Evolutionary conservation across 1,140 invertebrate species (phyloP).

Genomic region (roundworm (Caenorhabditis elegans)): DNA sequence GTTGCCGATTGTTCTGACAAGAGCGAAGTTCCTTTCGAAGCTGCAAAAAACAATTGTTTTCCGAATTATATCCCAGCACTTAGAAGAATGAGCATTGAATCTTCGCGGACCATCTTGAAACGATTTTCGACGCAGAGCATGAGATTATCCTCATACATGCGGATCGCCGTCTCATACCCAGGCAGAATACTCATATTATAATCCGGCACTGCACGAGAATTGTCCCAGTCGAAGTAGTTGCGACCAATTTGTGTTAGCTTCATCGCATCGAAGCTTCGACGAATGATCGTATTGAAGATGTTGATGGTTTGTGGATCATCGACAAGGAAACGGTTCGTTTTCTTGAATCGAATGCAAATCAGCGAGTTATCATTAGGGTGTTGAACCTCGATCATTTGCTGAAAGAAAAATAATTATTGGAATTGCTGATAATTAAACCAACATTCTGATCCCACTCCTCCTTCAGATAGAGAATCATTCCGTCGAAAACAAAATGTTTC

Average conservation of each 20-base stretch:
- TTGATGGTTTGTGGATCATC: slow-evolving; percentile 46
- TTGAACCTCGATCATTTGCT: slow-evolving; percentile 5
- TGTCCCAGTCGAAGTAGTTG: slow-evolving; percentile 39
- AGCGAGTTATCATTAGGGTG: background rate
- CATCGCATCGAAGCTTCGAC: slow-evolving; percentile 34
- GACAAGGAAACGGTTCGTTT: slow-evolving; percentile 25
- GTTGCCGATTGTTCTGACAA: background rate
- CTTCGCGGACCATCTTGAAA: slow-evolving; percentile 40
- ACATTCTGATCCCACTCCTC: slow-evolving; percentile 1
- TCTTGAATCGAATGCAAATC: slow-evolving; percentile 18
- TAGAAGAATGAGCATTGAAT: background rate
- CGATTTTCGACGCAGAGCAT: slow-evolving; percentile 46
- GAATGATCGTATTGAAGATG: slow-evolving; percentile 42
- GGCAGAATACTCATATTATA: slow-evolving; percentile 13
- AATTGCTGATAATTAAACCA: background rate
- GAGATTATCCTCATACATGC: slow-evolving; percentile 34
- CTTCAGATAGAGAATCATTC: slow-evolving; percentile 42
- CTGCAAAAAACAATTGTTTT: background rate
- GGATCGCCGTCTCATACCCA: slow-evolving; percentile 39
- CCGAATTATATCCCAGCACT: no score
- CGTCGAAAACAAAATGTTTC: background rate
- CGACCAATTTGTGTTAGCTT: slow-evolving; percentile 21
- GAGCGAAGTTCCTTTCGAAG: slow-evolving; percentile 8
- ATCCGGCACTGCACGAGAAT: background rate
- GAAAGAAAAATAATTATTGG: background rate